These are phyloP conservation scores for Harpegnathos saltator DNA, from an alignment of 1,140 invertebrate species.

Conservation along the genomic window DNA sequence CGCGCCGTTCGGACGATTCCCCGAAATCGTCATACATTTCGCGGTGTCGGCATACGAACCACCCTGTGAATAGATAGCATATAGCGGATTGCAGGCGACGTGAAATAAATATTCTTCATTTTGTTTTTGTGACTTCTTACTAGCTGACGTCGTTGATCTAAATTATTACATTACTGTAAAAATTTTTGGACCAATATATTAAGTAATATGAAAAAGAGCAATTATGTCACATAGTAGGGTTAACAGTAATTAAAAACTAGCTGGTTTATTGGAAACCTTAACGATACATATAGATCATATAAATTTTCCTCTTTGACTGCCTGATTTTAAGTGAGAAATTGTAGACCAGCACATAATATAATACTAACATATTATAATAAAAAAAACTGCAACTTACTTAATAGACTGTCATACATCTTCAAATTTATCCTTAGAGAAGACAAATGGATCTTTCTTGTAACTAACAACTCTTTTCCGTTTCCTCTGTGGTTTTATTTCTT, in stretches of 20 bases:
- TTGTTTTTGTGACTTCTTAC: slow-evolving; percentile 93
- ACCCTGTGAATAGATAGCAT: no score
- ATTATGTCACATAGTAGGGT: neutral
- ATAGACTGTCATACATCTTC: slow-evolving; percentile 94
- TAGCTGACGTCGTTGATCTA: slow-evolving; percentile 90
- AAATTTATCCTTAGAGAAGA: slow-evolving; percentile 92
- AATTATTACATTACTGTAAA: slow-evolving; percentile 90
- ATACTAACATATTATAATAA: no score
- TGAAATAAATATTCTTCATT: slow-evolving; percentile 97
- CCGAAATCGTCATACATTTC: no score
- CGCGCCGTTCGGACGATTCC: no score
- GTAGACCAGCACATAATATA: no score
- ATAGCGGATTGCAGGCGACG: slow-evolving; percentile 92
- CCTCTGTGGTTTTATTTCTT: slow-evolving; percentile 86
- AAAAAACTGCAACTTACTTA: slow-evolving; percentile 85
- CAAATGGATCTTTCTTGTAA: slow-evolving; percentile 97
- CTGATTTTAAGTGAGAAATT: no score
- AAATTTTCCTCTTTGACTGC: no score
- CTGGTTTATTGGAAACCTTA: no score
- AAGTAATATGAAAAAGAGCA: slow-evolving; percentile 52
- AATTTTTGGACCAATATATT: slow-evolving; percentile 87
- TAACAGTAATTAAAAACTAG: no score
- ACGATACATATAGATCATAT: no score
- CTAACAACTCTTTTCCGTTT: slow-evolving; percentile 91
- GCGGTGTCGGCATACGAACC: no score